These are phyloP conservation scores for Subanguina moxae DNA, from an alignment of 1,140 invertebrate species.

Conservation along the genomic window DNA sequence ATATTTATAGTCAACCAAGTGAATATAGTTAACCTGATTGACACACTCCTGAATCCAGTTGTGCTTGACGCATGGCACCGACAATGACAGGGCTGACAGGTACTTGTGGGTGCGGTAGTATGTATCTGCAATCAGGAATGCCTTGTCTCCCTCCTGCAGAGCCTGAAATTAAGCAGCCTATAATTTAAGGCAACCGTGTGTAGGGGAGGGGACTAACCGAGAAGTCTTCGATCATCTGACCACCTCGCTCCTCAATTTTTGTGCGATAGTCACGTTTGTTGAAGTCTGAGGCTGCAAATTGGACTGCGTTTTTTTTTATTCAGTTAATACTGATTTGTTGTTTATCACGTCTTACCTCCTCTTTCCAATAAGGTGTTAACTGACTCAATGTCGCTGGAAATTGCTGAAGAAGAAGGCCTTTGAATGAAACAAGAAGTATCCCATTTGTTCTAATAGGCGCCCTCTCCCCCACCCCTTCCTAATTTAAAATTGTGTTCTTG, in stretches of 20 bases:
- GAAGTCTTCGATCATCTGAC: conserved; percentile 51
- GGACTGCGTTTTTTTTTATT: no score
- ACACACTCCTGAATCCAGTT: conserved; percentile 49
- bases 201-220: conserved; percentile 29
- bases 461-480: no score
- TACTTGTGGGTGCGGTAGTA: conserved; percentile 58
- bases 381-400: no score
- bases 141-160: conserved; percentile 6
- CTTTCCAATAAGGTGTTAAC: no score
- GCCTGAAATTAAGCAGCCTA: conserved; percentile 18
- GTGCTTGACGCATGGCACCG: conserved; percentile 49
- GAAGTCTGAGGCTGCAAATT: conserved; percentile 43
- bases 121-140: conserved; percentile 54
- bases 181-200: not conserved
- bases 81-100: conserved; percentile 47
- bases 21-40: conserved; percentile 26
- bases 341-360: no score
- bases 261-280: conserved; percentile 48
- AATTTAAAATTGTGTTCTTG: no score
- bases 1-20: no score
- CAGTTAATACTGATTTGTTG: no score
- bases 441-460: not conserved
- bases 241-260: conserved; percentile 45
- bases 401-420: no score
- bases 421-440: no score